Base-by-base conservation (phyloP, 2,113 vertebrate species). In the Gobio gobio region DNA sequence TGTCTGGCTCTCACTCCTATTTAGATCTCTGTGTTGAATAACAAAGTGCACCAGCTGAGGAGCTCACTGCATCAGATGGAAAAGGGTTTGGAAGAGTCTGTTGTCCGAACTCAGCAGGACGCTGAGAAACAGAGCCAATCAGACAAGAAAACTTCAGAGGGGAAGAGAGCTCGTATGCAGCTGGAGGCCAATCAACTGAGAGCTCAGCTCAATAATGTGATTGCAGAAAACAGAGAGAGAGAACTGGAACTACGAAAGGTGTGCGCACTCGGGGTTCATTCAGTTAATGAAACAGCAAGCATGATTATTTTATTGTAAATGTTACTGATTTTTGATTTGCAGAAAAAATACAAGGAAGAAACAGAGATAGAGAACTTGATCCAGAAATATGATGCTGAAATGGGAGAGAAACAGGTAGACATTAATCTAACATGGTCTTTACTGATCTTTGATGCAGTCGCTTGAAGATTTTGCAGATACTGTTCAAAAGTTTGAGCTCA, bases 261-360 rank as follows among this genome's bases (percentile, higher is more conserved):
- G 43, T 22, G 82, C 51, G 20, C 26, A 47, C 26, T 9, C 1
- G 16, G 4, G 18, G 14, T 18, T 24, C 26, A 13, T 68, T 6
- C 6, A 70, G 2, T 56, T 4, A 54, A 96, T 97, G 3, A 22
- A 26, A 22, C 16, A 13, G 10, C 1, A 16, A 43, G 47, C 12
- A 24, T 24, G 54, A 9, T 40, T 6, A 14, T 56, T 56, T 18
- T 47, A 3, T 47, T 26, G 3, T 54, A 7, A 51, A 20, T 79
- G 75, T 9, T 79, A 12, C 12, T 36, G n/a, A 4, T 78, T 68
- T 20, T 16, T 36, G 29, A 1, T 74, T 64, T 63, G 29, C 86
- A 99, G 97, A 94, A 95, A 90, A 96, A 95, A 63, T 91, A 94
- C 87, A 95, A 94, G 87, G 10, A 93, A 47, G 96, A 96, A 88